Conservation (phyloP, 2,888 invertebrate species). For the Platerodrilus igneus region DNA sequence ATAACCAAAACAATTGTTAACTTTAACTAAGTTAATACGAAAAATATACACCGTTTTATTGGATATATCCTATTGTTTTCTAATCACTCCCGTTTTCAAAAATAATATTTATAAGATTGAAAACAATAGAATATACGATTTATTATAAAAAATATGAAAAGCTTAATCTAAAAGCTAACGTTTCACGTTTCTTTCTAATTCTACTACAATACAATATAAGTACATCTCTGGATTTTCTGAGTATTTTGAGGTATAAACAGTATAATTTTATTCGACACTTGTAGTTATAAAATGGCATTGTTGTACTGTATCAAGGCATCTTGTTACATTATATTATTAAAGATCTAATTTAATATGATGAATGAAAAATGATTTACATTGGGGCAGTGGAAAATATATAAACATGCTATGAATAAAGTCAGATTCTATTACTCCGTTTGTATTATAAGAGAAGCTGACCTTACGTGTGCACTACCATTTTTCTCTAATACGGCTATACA, state of each 20-base stretch:
- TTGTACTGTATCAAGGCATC: conserved; percentile 52
- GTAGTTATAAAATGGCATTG: conserved; percentile 44
- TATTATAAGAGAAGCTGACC: conserved; percentile 16
- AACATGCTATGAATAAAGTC: conserved; percentile 5
- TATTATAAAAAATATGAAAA: conserved; percentile 30
- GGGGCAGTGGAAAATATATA: conserved; percentile 38
- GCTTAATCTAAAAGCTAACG: conserved; percentile 42
- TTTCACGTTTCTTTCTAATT: conserved; percentile 40
- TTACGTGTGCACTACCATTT: conserved; percentile 23
- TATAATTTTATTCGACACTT: conserved; percentile 35
- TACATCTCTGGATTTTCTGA: conserved; percentile 50
- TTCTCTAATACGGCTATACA: conserved; percentile 34
- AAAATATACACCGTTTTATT: conserved; percentile 25
- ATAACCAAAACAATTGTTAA: conserved; percentile 36
- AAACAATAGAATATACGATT: conserved; percentile 31
- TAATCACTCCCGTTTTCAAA: conserved; percentile 14
- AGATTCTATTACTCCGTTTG: conserved; percentile 1
- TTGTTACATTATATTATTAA: conserved; percentile 46
- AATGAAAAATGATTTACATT: conserved; percentile 26
- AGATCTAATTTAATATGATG: conserved; percentile 35
- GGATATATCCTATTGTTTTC: conserved; percentile 18
- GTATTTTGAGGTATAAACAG: conserved; percentile 49
- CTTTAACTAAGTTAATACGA: conserved; percentile 22
- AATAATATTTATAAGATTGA: conserved; percentile 16
- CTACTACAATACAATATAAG: conserved; percentile 50